A percentile compares a stretch with the other conserved stretches of the same genome.
Evolutionary conservation across 2,888 invertebrate species (phyloP).

Genomic region (Athripsodes cinereus): DNA sequence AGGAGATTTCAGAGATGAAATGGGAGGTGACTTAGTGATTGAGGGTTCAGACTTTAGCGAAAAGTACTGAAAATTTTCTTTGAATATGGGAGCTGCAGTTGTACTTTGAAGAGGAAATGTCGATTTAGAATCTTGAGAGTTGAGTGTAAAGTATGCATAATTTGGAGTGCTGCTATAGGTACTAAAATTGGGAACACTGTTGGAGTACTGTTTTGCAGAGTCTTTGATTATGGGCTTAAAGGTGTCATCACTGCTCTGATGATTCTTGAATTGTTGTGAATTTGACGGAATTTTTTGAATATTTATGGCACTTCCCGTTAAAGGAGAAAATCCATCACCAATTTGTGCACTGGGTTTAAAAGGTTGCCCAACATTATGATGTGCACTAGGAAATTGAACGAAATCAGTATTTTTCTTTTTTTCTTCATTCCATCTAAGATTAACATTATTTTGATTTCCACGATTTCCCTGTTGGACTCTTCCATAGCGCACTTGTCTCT

Average conservation of each 20-base stretch:
- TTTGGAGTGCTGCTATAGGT: constrained; percentile 31
- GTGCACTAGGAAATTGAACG: not conserved
- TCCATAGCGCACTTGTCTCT: constrained; percentile 40
- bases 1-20: constrained; percentile 44
- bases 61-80: constrained; percentile 25
- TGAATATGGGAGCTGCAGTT: constrained; percentile 21
- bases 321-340: constrained; percentile 18
- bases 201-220: constrained; percentile 14
- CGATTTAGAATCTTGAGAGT: constrained; percentile 30
- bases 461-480: constrained; percentile 33
- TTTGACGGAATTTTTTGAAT: not conserved
- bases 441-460: constrained; percentile 15
- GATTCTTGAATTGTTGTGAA: too few species aligned
- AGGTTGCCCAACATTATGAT: constrained; percentile 7
- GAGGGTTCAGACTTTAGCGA: constrained; percentile 18
- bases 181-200: constrained; percentile 4
- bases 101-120: constrained; percentile 26
- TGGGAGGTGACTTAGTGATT: constrained; percentile 52
- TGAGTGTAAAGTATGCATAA: constrained; percentile 41
- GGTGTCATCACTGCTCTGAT: constrained; percentile 24
- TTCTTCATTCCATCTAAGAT: constrained; percentile 34
- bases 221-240: constrained; percentile 27
- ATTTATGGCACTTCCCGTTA: constrained; percentile 13
- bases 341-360: constrained; percentile 27
- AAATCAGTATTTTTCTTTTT: constrained; percentile 35